Conservation (phyloP, 2,113 vertebrate species). For the Stigmatopora nigra region DNA sequence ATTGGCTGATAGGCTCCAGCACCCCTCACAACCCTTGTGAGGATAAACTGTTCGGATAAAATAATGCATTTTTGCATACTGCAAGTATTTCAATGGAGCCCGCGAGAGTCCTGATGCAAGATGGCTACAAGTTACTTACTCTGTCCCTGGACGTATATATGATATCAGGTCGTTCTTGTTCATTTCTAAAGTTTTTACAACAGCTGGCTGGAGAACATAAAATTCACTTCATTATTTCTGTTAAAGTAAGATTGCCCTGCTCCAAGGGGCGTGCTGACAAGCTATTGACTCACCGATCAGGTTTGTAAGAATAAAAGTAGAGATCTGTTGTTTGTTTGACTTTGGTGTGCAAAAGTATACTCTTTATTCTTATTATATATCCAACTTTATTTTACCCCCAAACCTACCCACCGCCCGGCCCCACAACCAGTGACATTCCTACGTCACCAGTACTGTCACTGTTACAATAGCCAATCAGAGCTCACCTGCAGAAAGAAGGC, state of each 20-base stretch:
- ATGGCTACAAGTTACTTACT: too few relatives aligned
- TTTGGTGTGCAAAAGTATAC: slow-evolving; percentile 74
- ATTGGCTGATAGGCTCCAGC: too few relatives aligned
- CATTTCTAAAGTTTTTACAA: too few relatives aligned
- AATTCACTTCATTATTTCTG: background rate
- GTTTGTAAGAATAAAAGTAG: slow-evolving; percentile 55
- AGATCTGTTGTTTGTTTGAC: slow-evolving; percentile 63
- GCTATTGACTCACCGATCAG: background rate
- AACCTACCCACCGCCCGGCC: slow-evolving; percentile 55
- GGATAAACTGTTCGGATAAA: too few relatives aligned
- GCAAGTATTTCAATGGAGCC: too few relatives aligned
- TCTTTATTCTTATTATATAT: slow-evolving; percentile 75
- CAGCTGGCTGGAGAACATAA: too few relatives aligned
- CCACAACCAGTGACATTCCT: slow-evolving; percentile 60
- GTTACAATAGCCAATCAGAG: slow-evolving; percentile 75
- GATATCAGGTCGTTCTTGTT: too few relatives aligned
- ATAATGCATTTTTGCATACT: too few relatives aligned
- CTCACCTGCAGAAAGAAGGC: slow-evolving; percentile 73
- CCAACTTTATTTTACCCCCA: slow-evolving; percentile 66
- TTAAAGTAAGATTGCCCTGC: background rate
- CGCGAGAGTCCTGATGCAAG: too few relatives aligned
- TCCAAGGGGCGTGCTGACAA: background rate
- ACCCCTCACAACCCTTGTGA: too few relatives aligned
- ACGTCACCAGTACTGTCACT: slow-evolving; percentile 68
- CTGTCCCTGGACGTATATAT: too few relatives aligned